Evolutionary conservation across 1,140 invertebrate genomes (phyloP).

Genomic region (Drosophila novamexicana): DNA sequence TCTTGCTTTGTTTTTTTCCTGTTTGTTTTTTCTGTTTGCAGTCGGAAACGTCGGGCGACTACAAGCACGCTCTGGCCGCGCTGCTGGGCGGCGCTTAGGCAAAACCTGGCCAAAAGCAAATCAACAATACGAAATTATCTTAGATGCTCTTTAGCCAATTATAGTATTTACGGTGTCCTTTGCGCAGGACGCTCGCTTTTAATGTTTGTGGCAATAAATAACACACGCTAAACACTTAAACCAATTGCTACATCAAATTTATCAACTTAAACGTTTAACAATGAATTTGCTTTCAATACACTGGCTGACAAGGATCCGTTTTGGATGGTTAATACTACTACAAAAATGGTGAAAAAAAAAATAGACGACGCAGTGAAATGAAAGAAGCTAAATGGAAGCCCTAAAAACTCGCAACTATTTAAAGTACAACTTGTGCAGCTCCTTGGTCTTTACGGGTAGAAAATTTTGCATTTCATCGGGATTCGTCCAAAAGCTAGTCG

Average conservation of each 20-base stretch:
- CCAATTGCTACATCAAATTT: no score
- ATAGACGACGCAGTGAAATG: no score
- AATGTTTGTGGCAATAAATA: no score
- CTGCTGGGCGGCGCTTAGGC: slow-evolving; percentile 85
- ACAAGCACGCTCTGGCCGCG: slow-evolving; percentile 88
- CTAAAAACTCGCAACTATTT: slow-evolving; percentile 40
- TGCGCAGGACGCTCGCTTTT: no score
- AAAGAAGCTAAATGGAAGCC: no score
- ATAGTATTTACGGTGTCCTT: no score
- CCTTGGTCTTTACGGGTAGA: slow-evolving; percentile 84
- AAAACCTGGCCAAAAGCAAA: not conserved
- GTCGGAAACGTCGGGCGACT: slow-evolving; percentile 91
- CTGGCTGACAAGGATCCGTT: not conserved
- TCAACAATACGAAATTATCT: not conserved
- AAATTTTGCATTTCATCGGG: slow-evolving; percentile 86
- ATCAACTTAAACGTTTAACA: no score
- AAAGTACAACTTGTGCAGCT: slow-evolving; percentile 85
- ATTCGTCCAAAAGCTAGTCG: slow-evolving; percentile 85
- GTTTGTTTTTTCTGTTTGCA: slow-evolving; percentile 67
- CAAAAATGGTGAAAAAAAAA: not conserved
- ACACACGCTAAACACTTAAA: no score
- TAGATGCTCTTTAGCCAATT: no score
- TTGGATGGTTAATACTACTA: not conserved
- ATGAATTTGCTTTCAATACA: not conserved
- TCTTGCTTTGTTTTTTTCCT: no score